Conservation (phyloP, 2,888 invertebrate genomes). For the Entomobrya proxima region DNA sequence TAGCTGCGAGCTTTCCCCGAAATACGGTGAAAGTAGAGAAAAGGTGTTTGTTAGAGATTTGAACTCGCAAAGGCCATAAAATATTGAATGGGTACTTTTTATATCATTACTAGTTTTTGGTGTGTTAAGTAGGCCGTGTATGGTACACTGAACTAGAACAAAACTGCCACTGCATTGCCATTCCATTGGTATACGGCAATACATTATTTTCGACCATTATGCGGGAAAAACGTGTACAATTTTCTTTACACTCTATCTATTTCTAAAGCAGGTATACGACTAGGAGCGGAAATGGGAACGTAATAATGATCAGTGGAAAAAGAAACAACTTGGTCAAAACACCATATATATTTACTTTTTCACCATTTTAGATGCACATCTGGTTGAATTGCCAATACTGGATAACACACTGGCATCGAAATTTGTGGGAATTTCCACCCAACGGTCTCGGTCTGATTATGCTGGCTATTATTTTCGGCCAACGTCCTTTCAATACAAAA, state of each 20-base stretch:
- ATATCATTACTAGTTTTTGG: slow-evolving; percentile 44
- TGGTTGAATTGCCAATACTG: no score
- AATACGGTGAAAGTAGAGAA: background rate
- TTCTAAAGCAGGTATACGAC: slow-evolving; percentile 44
- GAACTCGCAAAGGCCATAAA: slow-evolving; percentile 46
- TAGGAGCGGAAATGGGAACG: slow-evolving; percentile 18
- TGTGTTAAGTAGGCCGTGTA: slow-evolving; percentile 46
- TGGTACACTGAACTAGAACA: slow-evolving; percentile 34
- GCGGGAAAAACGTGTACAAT: slow-evolving; percentile 11
- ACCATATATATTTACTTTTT: no score
- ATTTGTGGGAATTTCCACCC: no score
- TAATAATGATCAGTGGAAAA: slow-evolving; percentile 28
- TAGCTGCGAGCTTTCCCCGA: background rate
- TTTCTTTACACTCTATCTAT: slow-evolving; percentile 12
- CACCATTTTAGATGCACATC: no score
- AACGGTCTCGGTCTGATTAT: no score
- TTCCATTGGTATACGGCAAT: background rate
- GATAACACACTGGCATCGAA: no score
- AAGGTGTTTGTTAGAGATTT: slow-evolving; percentile 31
- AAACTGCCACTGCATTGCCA: slow-evolving; percentile 36
- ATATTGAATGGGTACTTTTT: slow-evolving; percentile 56
- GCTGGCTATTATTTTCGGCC: no score
- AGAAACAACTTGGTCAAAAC: slow-evolving; percentile 38
- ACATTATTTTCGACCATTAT: slow-evolving; percentile 47
- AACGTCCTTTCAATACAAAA: no score